phyloP scores from a whole-genome alignment of 2,888 invertebrate genomes.

The Pollenia labialis region DNA sequence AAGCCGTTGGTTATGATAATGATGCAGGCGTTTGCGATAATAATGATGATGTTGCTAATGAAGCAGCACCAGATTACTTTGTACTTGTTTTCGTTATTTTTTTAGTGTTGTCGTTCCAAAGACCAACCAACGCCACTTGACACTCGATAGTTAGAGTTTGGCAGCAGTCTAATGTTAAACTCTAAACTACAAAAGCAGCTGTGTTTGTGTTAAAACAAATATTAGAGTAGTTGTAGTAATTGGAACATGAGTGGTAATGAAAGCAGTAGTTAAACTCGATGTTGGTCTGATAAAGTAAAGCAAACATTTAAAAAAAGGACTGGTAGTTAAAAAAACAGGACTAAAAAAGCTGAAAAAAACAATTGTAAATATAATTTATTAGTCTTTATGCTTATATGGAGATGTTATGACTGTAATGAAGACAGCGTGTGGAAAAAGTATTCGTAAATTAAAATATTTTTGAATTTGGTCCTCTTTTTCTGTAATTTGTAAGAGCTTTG shows the following conservation, averaged over 20 bases:
- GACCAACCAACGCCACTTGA: slow-evolving; percentile 14
- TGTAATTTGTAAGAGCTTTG: too few relatives aligned
- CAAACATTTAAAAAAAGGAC: neutral
- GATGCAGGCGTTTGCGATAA: neutral
- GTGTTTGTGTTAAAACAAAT: slow-evolving; percentile 37
- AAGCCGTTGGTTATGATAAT: neutral
- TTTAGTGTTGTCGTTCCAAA: neutral
- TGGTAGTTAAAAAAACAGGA: neutral
- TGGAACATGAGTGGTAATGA: neutral
- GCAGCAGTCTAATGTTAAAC: slow-evolving; percentile 21
- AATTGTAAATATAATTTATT: slow-evolving; percentile 80
- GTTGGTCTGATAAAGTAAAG: neutral
- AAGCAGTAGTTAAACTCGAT: slow-evolving; percentile 1
- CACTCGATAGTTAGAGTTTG: slow-evolving; percentile 37
- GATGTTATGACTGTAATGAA: slow-evolving; percentile 62
- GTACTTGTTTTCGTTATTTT: neutral
- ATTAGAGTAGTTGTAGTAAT: slow-evolving; percentile 4
- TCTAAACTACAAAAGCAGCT: slow-evolving; percentile 32
- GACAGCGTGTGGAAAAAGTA: neutral
- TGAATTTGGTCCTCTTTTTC: too few relatives aligned
- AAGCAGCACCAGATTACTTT: neutral
- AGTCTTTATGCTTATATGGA: slow-evolving; percentile 76
- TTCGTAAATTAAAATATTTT: too few relatives aligned
- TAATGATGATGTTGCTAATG: neutral
- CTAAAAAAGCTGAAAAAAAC: slow-evolving; percentile 60